These are phyloP conservation scores for Cerceris rybyensis DNA, from an alignment of 2,888 invertebrate species.

Conservation along the genomic window DNA sequence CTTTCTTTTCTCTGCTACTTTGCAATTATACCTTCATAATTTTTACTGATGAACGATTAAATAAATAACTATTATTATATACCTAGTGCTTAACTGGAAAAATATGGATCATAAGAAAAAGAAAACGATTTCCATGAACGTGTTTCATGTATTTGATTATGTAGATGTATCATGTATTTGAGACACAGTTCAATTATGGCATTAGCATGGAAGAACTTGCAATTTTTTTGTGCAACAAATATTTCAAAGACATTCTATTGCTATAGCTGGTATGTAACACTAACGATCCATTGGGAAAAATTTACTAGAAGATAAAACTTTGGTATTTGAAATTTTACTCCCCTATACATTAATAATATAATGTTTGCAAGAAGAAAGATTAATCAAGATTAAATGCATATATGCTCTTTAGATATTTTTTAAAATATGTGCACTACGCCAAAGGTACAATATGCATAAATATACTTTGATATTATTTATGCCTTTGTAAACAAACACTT, in stretches of 20 bases:
- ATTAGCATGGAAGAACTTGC: no score
- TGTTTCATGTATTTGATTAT: no score
- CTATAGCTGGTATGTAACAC: not conserved
- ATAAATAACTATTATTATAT: not conserved
- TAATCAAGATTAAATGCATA: slow-evolving; percentile 14
- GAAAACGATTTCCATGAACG: no score
- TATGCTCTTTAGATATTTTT: no score
- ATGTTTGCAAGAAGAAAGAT: slow-evolving; percentile 33
- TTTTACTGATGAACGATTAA: not conserved
- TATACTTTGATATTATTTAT: slow-evolving; percentile 5
- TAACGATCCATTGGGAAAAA: not conserved
- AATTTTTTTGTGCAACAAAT: not conserved
- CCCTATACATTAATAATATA: slow-evolving; percentile 24
- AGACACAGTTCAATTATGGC: no score
- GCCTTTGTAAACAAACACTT: no score
- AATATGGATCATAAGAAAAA: no score
- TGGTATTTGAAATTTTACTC: not conserved
- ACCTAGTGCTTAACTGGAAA: not conserved
- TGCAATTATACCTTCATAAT: not conserved
- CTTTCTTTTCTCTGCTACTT: not conserved
- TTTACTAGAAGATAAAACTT: slow-evolving; percentile 5
- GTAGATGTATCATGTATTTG: no score
- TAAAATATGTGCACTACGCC: no score
- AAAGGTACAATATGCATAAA: not conserved
- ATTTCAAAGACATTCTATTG: not conserved